Conservation (phyloP, 1,140 invertebrate species). For the Drosophila kurseongensis region DNA sequence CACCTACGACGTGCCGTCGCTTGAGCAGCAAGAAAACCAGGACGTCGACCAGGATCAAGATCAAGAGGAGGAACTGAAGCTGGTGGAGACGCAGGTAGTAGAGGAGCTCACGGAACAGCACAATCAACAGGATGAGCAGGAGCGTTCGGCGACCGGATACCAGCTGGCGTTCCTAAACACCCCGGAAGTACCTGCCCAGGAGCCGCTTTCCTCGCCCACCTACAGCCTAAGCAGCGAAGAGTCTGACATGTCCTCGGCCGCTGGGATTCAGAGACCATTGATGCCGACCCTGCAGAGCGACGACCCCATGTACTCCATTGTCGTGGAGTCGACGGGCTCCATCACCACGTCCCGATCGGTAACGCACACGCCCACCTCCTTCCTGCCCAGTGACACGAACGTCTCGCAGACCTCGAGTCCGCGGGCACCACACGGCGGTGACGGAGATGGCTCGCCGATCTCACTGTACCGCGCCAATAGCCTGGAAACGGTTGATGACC, state of each 20-base stretch:
- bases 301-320: conserved; percentile 56
- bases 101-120: neutral
- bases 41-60: neutral
- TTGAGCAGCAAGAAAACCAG: conserved; percentile 12
- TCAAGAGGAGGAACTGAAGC: neutral
- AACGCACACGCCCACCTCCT: conserved; percentile 64
- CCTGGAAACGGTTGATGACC: conserved; percentile 61
- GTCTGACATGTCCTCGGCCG: conserved; percentile 38
- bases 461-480: conserved; percentile 65
- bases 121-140: neutral
- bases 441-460: conserved; percentile 30
- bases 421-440: conserved; percentile 19
- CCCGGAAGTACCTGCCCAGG: neutral
- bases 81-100: neutral
- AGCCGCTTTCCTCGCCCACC: conserved; percentile 30
- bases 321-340: conserved; percentile 63
- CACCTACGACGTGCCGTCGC: conserved; percentile 60
- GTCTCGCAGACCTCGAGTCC: conserved; percentile 66
- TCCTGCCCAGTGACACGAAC: conserved; percentile 69
- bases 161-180: conserved; percentile 6
- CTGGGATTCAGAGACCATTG: conserved; percentile 5
- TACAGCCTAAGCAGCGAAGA: conserved; percentile 53
- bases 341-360: conserved; percentile 61
- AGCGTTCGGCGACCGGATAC: neutral
- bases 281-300: conserved; percentile 8